These are phyloP conservation scores for Brachionus rotundiformis DNA, from an alignment of 1,140 invertebrate species.

Conservation along the genomic window DNA sequence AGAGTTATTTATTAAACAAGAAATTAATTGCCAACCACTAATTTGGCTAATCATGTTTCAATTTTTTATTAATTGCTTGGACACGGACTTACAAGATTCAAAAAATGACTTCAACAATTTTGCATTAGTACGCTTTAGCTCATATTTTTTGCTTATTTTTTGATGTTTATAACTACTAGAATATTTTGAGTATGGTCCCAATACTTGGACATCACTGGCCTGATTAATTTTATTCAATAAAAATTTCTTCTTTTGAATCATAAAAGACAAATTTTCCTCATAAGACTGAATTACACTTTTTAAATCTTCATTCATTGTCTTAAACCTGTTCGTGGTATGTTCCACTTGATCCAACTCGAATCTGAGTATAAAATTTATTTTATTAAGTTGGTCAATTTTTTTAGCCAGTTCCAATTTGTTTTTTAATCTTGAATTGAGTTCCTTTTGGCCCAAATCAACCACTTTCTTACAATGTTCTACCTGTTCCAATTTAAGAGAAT, in stretches of 20 bases:
- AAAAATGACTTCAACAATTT: conserved; percentile 32
- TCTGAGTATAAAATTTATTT: conserved; percentile 31
- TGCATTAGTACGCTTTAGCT: not conserved
- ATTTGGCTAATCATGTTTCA: not conserved
- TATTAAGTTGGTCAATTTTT: not conserved
- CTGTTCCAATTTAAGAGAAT: not conserved
- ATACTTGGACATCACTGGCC: not conserved
- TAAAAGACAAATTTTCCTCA: not conserved
- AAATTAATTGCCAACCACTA: no score
- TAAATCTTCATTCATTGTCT: not conserved
- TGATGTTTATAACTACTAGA: not conserved
- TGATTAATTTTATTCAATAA: not conserved
- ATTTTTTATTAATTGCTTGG: not conserved
- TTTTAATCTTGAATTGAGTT: not conserved
- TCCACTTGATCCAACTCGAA: conserved; percentile 18
- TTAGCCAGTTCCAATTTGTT: not conserved
- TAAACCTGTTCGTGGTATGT: not conserved
- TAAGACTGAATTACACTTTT: not conserved
- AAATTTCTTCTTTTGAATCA: not conserved
- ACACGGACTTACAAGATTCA: not conserved
- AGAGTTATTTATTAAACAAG: no score
- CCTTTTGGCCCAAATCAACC: not conserved
- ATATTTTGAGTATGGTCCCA: not conserved
- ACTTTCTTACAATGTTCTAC: not conserved
- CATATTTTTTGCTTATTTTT: not conserved